phyloP scores from a whole-genome alignment of 1,140 invertebrate genomes.

The Macrotrachela quadricornifera region DNA sequence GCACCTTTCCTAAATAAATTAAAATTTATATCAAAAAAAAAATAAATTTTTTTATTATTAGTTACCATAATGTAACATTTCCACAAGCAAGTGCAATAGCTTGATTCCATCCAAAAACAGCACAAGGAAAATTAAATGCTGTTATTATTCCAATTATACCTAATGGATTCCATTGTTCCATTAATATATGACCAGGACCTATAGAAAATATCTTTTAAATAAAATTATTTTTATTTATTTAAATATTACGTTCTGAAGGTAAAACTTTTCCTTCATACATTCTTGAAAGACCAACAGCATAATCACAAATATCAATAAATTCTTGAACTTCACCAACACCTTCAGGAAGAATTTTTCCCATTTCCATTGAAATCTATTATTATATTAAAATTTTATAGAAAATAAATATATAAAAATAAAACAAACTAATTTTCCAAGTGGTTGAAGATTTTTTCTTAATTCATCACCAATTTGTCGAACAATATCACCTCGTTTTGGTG shows the following conservation, averaged over 20 bases:
- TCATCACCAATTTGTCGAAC: constrained; percentile 84
- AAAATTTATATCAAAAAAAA: no score
- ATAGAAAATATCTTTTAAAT: not conserved
- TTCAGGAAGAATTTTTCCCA: constrained; percentile 31
- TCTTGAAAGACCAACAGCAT: constrained; percentile 79
- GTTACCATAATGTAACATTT: constrained; percentile 57
- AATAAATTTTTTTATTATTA: no score
- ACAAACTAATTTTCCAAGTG: constrained; percentile 60
- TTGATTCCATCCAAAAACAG: constrained; percentile 96
- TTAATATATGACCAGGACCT: constrained; percentile 59
- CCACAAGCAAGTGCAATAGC: constrained; percentile 75
- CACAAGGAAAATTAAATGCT: constrained; percentile 96
- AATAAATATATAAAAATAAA: not conserved
- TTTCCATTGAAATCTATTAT: constrained; percentile 23
- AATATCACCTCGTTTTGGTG: constrained; percentile 72
- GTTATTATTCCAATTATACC: constrained; percentile 82
- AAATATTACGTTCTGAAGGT: constrained; percentile 52
- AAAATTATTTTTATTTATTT: not conserved
- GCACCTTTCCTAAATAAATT: constrained; percentile 47
- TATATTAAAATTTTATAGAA: not conserved
- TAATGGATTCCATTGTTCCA: constrained; percentile 85
- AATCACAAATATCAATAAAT: constrained; percentile 94
- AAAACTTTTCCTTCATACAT: constrained; percentile 63
- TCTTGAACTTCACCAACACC: constrained; percentile 58
- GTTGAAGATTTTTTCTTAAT: constrained; percentile 55